These are phyloP conservation scores for Trematocara macrostoma DNA, from an alignment of 2,113 vertebrate species.

Conservation along the genomic window DNA sequence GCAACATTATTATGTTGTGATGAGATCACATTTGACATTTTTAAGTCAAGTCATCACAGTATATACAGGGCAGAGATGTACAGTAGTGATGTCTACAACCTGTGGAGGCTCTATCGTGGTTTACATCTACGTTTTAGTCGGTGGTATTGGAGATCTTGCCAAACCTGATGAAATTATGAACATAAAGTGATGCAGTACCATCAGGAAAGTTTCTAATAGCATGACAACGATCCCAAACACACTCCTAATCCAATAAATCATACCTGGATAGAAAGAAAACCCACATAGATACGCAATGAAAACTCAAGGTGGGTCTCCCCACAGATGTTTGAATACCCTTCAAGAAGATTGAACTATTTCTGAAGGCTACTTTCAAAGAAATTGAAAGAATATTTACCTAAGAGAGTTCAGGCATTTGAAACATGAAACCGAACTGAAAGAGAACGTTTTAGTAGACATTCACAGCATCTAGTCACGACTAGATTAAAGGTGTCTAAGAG, in stretches of 20 bases:
- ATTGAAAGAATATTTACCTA: background rate
- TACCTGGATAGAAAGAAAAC: background rate
- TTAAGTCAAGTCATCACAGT: background rate
- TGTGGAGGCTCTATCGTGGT: background rate
- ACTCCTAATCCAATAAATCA: background rate
- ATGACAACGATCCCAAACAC: background rate
- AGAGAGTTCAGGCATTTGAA: background rate
- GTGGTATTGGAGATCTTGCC: background rate
- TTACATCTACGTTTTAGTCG: rapidly evolving
- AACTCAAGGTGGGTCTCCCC: background rate
- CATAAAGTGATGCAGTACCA: background rate
- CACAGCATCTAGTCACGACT: background rate
- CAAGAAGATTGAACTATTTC: rapidly evolving
- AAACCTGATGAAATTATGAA: background rate
- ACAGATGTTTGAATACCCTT: background rate
- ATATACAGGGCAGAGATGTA: background rate
- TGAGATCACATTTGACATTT: background rate
- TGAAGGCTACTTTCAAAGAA: background rate
- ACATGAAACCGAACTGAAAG: background rate
- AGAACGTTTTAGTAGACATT: background rate
- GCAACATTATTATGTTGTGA: background rate
- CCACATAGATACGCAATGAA: background rate
- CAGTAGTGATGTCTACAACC: background rate
- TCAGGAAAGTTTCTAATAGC: background rate
- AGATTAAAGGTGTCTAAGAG: background rate